Evolutionary conservation across 2,888 invertebrate genomes (phyloP).

Genomic region (Andrena bucephala): DNA sequence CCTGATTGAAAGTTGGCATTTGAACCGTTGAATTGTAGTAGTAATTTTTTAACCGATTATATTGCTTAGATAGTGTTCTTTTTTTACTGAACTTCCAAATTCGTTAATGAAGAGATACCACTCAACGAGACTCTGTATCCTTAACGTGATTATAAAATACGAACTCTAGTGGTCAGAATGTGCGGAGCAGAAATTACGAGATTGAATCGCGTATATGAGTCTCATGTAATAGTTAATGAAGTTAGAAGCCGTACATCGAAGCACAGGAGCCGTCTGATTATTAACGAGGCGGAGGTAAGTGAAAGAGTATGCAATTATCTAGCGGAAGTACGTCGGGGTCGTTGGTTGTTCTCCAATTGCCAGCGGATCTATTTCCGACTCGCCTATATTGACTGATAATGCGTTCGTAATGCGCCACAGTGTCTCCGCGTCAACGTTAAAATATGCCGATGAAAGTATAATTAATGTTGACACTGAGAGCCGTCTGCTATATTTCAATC

Average conservation of each 20-base stretch:
- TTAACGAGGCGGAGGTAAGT: constrained; percentile 16
- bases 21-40: no score
- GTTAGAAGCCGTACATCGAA: constrained; percentile 10
- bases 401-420: no score
- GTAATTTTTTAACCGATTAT: no score
- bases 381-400: constrained; percentile 1
- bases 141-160: constrained; percentile 16
- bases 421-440: no score
- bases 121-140: neutral
- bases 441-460: no score
- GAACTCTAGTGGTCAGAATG: neutral
- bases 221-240: constrained; percentile 30
- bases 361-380: constrained; percentile 25
- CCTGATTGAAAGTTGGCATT: no score
- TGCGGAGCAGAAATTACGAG: constrained; percentile 1
- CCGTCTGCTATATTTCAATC: no score
- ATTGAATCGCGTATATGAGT: constrained; percentile 1
- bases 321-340: neutral
- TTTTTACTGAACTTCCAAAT: no score
- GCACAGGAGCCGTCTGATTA: constrained; percentile 16
- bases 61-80: no score
- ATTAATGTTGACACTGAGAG: no score
- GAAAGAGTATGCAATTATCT: constrained; percentile 37
- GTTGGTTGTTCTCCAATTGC: constrained; percentile 8
- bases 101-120: neutral